Base-by-base conservation (phyloP, 2,888 invertebrate species). In the Tetragonula carbonaria region DNA sequence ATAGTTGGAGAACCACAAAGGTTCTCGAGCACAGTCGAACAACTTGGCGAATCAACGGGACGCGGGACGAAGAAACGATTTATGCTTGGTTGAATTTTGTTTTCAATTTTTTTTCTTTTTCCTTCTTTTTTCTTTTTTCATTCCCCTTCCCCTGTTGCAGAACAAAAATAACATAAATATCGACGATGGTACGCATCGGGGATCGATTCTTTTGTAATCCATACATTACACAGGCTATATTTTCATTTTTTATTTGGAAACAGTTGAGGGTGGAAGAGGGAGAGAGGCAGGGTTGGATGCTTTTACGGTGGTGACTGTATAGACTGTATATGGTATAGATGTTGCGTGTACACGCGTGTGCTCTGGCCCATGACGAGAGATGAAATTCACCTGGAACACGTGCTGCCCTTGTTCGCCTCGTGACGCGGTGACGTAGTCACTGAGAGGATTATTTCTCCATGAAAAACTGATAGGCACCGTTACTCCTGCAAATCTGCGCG, bases 401-500 rank as follows among this genome's bases (percentile, higher is more conserved):
- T 86, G 89, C 83, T 80, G 66, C 85, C 72, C 84, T 80, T 86
- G 85, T 82, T 82, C 77, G 85, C 85, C 85, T 85, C 88, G 90
- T 90, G 88, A 86, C 88, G 80, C 83, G 73, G 72, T 83, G 84
- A 88, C 86, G 89, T 84, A 80, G 81, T 51, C 74, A 81, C 80
- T 75, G 87, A 89, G 87, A 88, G 89, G 89, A 90, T 90, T 90
- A 90, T 85, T 90, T 84, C 86, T 80, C 85, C 90, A 87, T 91
- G 91, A 90, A 91, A 91, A 91, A 90, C 85, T 89, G 88, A 91
- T 91, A 90, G 89, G 86, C 83, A 76, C 88, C 86, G 87, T 89
- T 90, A 90, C 90, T 91, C 90, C 90, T 87, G 81, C 86, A 82
- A 80, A 82, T 82, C 87, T 80, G 82, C 82, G 84, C 82, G 81